phyloP scores from a whole-genome alignment of 1,140 invertebrate genomes.

The Drosophila prosaltans region DNA sequence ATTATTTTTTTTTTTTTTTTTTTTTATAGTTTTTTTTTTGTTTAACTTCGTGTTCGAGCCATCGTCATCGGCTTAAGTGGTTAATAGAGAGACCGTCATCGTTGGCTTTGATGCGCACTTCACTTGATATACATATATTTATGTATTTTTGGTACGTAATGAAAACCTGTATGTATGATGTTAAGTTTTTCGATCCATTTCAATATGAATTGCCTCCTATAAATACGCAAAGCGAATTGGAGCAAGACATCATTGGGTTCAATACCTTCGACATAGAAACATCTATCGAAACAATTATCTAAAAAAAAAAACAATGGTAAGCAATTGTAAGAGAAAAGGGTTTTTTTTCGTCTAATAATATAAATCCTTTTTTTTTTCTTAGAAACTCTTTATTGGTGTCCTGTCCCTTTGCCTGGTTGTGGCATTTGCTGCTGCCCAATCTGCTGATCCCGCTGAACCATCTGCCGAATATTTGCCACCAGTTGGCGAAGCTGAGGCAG shows the following conservation, averaged over 20 bases:
- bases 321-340: neutral
- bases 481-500: constrained; percentile 57
- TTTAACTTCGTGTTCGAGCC: constrained; percentile 8
- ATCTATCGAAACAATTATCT: constrained; percentile 19
- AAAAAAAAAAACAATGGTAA: constrained; percentile 2
- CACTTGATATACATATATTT: constrained; percentile 32
- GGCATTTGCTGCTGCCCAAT: constrained; percentile 53
- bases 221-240: constrained; percentile 57
- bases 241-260: constrained; percentile 73
- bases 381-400: constrained; percentile 66
- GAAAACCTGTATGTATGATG: constrained; percentile 42
- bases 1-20: neutral
- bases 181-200: constrained; percentile 2
- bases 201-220: constrained; percentile 42
- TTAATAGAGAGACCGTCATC: constrained; percentile 50
- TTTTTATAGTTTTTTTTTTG: neutral
- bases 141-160: constrained; percentile 27
- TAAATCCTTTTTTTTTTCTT: neutral
- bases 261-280: constrained; percentile 70
- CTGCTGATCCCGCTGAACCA: constrained; percentile 48
- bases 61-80: constrained; percentile 56
- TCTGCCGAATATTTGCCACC: constrained; percentile 66
- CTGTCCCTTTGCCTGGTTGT: constrained; percentile 61
- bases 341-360: no score
- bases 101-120: constrained; percentile 63